Conservation (phyloP, 1,140 invertebrate species). For the Cheumatopsyche charites region DNA sequence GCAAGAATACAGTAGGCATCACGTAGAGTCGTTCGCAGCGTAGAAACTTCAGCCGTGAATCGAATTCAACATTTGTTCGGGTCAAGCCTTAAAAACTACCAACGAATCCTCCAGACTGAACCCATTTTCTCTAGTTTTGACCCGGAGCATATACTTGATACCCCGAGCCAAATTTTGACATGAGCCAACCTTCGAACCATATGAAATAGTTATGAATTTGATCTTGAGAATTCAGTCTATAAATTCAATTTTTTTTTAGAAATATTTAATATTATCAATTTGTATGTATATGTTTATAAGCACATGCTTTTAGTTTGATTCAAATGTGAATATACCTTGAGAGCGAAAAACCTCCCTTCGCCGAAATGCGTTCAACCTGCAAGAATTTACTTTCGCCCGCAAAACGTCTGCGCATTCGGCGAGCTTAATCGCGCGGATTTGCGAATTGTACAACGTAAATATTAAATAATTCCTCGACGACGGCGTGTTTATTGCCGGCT, state of each 20-base stretch:
- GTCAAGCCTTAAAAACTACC: not conserved
- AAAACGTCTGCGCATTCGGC: too few relatives aligned
- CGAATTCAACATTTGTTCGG: conserved; percentile 37
- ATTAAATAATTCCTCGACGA: conserved; percentile 30
- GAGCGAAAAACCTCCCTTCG: too few relatives aligned
- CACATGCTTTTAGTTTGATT: too few relatives aligned
- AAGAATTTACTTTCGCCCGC: too few relatives aligned
- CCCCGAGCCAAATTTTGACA: not conserved
- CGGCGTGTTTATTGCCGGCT: conserved; percentile 6
- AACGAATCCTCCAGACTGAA: conserved; percentile 3
- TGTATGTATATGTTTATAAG: too few relatives aligned
- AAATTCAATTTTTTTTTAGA: too few relatives aligned
- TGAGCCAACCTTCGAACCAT: not conserved
- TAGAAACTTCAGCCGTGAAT: conserved; percentile 46
- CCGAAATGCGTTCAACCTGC: too few relatives aligned
- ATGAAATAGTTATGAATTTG: too few relatives aligned
- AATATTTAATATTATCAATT: too few relatives aligned
- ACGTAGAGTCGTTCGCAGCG: conserved; percentile 27
- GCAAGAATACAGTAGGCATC: conserved; percentile 29
- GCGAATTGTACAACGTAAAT: conserved; percentile 27
- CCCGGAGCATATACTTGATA: not conserved
- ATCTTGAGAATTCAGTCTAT: too few relatives aligned
- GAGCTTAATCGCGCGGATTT: not conserved
- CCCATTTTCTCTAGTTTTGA: not conserved
- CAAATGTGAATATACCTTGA: too few relatives aligned